phyloP scores from a whole-genome alignment of 2,888 invertebrate species.

The Brachyptera putata region DNA sequence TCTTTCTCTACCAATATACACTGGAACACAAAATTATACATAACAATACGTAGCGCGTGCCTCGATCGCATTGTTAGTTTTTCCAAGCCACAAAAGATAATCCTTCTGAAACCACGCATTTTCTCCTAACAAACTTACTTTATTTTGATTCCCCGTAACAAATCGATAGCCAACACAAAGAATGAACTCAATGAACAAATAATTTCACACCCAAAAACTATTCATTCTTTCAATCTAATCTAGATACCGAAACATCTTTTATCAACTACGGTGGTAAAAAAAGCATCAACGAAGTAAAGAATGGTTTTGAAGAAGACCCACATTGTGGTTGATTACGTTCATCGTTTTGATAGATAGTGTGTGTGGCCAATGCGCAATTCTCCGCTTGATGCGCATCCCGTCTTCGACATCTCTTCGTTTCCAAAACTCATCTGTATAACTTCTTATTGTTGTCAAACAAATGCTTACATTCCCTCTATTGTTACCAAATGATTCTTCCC shows the following conservation, averaged over 20 bases:
- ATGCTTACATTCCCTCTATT: constrained; percentile 18
- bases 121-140: background rate
- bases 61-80: background rate
- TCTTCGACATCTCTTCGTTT: background rate
- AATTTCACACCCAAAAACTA: constrained; percentile 15
- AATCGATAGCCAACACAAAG: background rate
- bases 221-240: background rate
- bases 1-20: too few relatives aligned
- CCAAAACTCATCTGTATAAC: background rate
- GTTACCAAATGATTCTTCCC: constrained; percentile 15
- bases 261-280: constrained; percentile 7
- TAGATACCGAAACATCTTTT: constrained; percentile 4
- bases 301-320: too few relatives aligned
- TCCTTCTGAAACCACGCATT: background rate
- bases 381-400: background rate
- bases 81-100: background rate
- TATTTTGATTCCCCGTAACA: constrained; percentile 8
- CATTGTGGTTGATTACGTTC: constrained; percentile 8
- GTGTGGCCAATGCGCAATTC: constrained; percentile 2
- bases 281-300: constrained; percentile 2
- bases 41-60: constrained; percentile 7
- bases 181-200: constrained; percentile 11
- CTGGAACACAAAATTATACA: too few relatives aligned
- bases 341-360: constrained; percentile 11
- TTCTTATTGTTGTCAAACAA: constrained; percentile 9